Conservation (phyloP, 2,113 vertebrate genomes). For the Laticauda colubrina region DNA sequence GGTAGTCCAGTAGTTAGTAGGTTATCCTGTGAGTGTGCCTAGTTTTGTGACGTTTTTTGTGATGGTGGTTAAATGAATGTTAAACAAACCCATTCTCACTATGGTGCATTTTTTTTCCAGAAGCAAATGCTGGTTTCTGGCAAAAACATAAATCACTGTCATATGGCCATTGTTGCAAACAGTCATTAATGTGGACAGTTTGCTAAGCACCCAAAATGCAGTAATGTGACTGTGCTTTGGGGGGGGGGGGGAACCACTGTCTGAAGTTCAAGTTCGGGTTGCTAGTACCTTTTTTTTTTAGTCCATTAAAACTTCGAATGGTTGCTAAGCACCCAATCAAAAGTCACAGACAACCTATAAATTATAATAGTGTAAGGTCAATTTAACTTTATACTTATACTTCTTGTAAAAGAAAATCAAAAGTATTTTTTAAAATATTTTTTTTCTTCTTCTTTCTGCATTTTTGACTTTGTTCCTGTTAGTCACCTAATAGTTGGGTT, state of each 20-base stretch:
- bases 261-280: background rate
- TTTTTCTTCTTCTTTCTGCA: background rate
- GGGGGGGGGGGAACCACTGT: background rate
- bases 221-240: background rate
- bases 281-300: background rate
- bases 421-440: background rate
- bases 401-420: background rate
- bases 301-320: background rate
- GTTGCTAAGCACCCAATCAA: background rate
- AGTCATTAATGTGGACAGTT: background rate
- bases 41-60: background rate
- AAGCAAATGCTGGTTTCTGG: background rate
- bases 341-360: background rate
- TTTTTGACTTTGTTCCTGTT: background rate
- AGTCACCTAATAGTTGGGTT: too few species aligned
- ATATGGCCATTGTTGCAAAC: background rate
- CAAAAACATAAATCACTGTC: background rate
- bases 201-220: background rate
- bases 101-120: background rate
- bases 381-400: background rate
- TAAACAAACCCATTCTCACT: background rate
- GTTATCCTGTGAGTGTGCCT: background rate
- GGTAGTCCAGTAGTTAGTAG: background rate
- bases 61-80: background rate
- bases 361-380: background rate